These are phyloP conservation scores for Ruditapes philippinarum DNA, from an alignment of 1,140 invertebrate genomes.

Conservation along the genomic window DNA sequence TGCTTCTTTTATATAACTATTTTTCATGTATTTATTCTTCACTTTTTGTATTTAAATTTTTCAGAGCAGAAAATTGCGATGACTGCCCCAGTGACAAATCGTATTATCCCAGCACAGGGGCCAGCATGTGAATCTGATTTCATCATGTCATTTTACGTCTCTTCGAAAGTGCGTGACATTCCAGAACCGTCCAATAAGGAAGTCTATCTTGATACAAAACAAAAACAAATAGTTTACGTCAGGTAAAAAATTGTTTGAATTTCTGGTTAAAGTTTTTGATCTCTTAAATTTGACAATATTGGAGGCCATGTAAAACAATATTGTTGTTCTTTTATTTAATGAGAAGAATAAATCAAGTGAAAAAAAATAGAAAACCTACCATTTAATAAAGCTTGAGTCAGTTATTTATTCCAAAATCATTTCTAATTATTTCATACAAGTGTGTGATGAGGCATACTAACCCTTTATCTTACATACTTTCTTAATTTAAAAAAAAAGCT, in stretches of 20 bases:
- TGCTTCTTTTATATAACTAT: background rate
- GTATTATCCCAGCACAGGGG: conserved; percentile 81
- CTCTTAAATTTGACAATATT: too few species aligned
- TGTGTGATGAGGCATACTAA: too few species aligned
- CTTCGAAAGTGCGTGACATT: conserved; percentile 58
- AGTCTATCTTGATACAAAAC: conserved; percentile 70
- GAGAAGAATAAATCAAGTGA: too few species aligned
- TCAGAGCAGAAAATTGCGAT: conserved; percentile 83
- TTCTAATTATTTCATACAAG: too few species aligned
- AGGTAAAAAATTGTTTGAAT: conserved; percentile 76
- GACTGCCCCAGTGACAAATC: conserved; percentile 84
- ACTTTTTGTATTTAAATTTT: conserved; percentile 1
- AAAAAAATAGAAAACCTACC: too few species aligned
- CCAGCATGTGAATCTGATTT: conserved; percentile 84
- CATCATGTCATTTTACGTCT: conserved; percentile 85
- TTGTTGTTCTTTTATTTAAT: too few species aligned
- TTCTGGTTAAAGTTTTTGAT: too few species aligned
- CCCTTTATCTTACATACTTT: too few species aligned
- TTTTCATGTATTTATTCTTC: background rate
- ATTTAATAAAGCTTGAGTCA: too few species aligned
- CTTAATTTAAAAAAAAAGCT: too few species aligned
- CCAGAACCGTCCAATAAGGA: conserved; percentile 68
- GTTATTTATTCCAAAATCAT: too few species aligned
- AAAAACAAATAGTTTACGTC: conserved; percentile 82
- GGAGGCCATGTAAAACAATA: too few species aligned